Percentiles rank a stretch among this genome's conserved stretches.
phyloP scores from a whole-genome alignment of 2,113 vertebrate species.

The Trichomycterus rosablanca region DNA sequence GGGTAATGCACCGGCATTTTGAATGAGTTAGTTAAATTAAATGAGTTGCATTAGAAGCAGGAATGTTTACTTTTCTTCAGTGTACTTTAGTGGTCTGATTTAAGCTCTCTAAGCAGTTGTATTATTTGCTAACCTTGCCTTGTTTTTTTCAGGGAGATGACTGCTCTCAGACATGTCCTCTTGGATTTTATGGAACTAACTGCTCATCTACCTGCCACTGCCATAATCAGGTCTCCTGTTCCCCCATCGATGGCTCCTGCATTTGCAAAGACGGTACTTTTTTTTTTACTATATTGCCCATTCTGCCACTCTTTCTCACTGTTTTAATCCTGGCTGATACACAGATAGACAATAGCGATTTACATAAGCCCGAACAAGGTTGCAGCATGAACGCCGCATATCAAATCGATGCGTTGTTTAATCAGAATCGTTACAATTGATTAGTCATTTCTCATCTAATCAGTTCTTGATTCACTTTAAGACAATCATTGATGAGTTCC shows the following conservation, averaged over 20 bases:
- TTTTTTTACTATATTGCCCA: conserved; percentile 10
- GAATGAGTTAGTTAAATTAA: too few species aligned
- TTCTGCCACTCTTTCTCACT: neutral
- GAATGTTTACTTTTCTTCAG: neutral
- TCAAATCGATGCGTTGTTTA: conserved; percentile 24
- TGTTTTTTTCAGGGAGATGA: conserved; percentile 77
- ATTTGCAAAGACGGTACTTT: conserved; percentile 86
- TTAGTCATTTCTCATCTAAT: conserved; percentile 31
- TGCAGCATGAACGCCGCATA: conserved; percentile 20
- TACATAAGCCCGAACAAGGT: conserved; percentile 19
- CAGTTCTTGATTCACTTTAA: conserved; percentile 22
- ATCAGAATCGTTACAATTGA: conserved; percentile 26
- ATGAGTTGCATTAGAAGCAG: too few species aligned
- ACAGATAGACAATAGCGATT: conserved; percentile 18
- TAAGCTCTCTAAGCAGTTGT: neutral
- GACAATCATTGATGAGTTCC: conserved; percentile 21
- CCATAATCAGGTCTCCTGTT: conserved; percentile 80
- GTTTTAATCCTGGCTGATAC: neutral
- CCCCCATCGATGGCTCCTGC: conserved; percentile 84
- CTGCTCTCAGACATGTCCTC: conserved; percentile 76
- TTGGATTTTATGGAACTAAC: conserved; percentile 81
- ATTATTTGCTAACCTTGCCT: neutral
- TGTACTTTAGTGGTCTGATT: neutral
- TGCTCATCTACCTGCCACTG: conserved; percentile 87
- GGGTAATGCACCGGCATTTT: too few species aligned